A percentile compares a stretch with the other conserved stretches of the same genome.
Evolutionary conservation across 2,113 vertebrate genomes (phyloP).

Genomic region (Circaetus cinerascens): DNA sequence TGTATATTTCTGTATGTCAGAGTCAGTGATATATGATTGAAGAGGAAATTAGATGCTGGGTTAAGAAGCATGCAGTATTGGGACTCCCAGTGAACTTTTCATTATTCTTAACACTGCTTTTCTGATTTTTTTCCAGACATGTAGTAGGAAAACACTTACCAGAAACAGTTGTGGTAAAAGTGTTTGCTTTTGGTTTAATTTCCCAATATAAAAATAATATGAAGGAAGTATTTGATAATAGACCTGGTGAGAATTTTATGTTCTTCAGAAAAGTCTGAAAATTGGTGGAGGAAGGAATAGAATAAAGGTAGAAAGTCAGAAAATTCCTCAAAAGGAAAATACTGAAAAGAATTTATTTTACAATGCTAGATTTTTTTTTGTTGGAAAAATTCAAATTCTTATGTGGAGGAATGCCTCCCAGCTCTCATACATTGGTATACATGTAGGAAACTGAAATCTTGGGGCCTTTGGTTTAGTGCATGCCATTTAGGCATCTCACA

Average conservation of each 20-base stretch:
- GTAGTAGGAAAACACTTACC: not conserved
- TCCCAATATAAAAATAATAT: not conserved
- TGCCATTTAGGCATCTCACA: not conserved
- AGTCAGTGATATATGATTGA: not conserved
- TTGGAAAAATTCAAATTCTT: not conserved
- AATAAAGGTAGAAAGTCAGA: not conserved
- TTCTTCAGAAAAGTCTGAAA: not conserved
- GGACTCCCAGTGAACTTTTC: not conserved
- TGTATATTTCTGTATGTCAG: not conserved
- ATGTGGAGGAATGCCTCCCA: not conserved
- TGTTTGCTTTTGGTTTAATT: not conserved
- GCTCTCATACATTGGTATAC: not conserved
- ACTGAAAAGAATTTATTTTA: not conserved
- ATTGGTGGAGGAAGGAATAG: not conserved
- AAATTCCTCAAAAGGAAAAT: not conserved
- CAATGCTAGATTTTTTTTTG: not conserved
- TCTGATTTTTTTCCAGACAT: not conserved
- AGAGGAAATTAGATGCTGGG: not conserved
- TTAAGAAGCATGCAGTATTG: not conserved
- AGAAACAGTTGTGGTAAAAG: not conserved
- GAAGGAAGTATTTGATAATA: not conserved
- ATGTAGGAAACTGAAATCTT: not conserved
- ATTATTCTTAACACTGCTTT: not conserved
- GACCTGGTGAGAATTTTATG: not conserved
- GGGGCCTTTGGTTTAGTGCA: not conserved